These are phyloP conservation scores for Lordiphosa clarofinis DNA, from an alignment of 1,140 invertebrate species.

Conservation along the genomic window DNA sequence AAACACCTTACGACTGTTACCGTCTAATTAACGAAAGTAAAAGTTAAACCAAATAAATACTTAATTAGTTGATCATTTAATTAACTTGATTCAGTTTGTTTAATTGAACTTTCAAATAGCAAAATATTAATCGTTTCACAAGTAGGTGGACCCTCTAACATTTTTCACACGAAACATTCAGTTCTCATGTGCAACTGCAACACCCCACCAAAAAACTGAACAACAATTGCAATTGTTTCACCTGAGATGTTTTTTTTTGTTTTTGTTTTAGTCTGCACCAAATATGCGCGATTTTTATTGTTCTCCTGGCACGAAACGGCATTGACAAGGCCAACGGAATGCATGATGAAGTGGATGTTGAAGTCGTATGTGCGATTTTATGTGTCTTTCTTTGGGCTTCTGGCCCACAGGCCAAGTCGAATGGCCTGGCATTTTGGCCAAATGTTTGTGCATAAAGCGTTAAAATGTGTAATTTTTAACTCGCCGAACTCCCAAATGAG, in stretches of 20 bases:
- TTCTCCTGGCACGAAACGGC: slow-evolving; percentile 62
- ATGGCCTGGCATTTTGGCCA: slow-evolving; percentile 15
- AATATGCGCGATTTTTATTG: slow-evolving; percentile 68
- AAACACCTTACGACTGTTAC: background rate
- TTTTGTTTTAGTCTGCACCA: slow-evolving; percentile 37
- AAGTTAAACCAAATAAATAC: slow-evolving; percentile 48
- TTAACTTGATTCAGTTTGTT: slow-evolving; percentile 65
- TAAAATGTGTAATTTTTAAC: slow-evolving; percentile 31
- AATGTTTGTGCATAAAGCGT: slow-evolving; percentile 18
- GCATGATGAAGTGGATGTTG: slow-evolving; percentile 11
- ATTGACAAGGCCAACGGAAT: slow-evolving; percentile 63
- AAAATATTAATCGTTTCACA: slow-evolving; percentile 30
- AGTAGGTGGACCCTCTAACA: slow-evolving; percentile 26
- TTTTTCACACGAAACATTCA: slow-evolving; percentile 47
- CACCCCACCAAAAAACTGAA: slow-evolving; percentile 12
- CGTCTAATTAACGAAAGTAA: slow-evolving; percentile 56
- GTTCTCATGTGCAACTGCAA: slow-evolving; percentile 51
- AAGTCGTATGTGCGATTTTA: slow-evolving; percentile 30
- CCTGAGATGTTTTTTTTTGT: slow-evolving; percentile 3
- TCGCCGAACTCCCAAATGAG: slow-evolving; percentile 28
- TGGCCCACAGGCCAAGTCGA: too few species aligned
- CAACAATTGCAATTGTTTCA: slow-evolving; percentile 69
- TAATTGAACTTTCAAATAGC: slow-evolving; percentile 60
- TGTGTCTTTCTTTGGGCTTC: slow-evolving; percentile 30
- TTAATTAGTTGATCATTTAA: slow-evolving; percentile 32